Percentiles rank a stretch among this genome's conserved stretches.
These are phyloP conservation scores for Crax fasciolata DNA, from an alignment of 2,797 vertebrate genomes.

Conservation along the genomic window DNA sequence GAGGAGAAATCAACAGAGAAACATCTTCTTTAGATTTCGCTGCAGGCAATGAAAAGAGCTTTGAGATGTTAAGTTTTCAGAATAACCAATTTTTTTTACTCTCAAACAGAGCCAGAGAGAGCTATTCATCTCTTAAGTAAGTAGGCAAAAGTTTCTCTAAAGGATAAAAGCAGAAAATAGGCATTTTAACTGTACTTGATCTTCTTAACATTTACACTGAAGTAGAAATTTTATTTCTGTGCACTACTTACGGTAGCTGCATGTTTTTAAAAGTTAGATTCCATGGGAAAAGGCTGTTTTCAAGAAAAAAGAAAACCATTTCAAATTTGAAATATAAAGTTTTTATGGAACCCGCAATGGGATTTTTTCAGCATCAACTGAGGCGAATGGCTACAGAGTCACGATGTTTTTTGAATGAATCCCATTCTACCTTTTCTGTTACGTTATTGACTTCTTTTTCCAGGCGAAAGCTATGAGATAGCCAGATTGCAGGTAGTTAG, in stretches of 20 bases:
- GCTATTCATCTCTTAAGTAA: background rate
- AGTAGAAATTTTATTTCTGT: background rate
- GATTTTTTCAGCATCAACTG: background rate
- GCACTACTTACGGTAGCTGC: background rate
- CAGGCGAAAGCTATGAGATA: background rate
- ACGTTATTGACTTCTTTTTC: background rate
- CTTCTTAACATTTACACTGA: background rate
- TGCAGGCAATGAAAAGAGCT: background rate
- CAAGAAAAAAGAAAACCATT: background rate
- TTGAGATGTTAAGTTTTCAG: background rate
- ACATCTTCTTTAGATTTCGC: background rate
- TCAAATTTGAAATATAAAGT: background rate
- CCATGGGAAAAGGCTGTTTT: background rate
- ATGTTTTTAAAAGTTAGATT: background rate
- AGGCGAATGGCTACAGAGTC: background rate
- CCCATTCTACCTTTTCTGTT: background rate
- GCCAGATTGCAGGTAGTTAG: background rate
- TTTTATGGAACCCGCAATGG: background rate
- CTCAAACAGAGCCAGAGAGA: background rate
- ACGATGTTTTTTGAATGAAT: background rate
- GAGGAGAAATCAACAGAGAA: background rate
- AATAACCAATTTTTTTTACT: background rate
- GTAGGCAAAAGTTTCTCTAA: background rate
- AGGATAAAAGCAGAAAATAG: background rate
- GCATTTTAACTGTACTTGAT: background rate